Percentiles rank a stretch among this genome's conserved stretches.
Conservation (phyloP, 2,113 vertebrate genomes). For the Tympanuchus pallidicinctus region DNA sequence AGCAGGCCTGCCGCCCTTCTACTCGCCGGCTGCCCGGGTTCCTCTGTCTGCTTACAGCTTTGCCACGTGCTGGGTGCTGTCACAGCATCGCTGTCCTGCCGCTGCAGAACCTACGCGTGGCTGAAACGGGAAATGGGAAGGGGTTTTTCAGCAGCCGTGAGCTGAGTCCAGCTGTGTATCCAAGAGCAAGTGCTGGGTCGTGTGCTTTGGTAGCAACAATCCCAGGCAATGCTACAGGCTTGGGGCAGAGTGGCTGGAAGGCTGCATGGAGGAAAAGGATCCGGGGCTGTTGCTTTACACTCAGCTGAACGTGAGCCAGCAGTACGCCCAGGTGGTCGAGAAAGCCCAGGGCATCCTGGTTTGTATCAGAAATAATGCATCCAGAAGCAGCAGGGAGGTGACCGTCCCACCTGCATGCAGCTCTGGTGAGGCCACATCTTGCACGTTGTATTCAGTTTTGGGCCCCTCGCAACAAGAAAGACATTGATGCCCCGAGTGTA, state of each 20-base stretch:
- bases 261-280: not conserved
- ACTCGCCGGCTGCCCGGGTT: not conserved
- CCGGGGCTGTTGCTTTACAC: not conserved
- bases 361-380: not conserved
- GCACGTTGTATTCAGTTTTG: too few species aligned
- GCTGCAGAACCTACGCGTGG: not conserved
- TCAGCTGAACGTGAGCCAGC: not conserved
- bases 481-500: too few species aligned
- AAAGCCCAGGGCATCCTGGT: not conserved
- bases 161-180: too few species aligned
- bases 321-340: not conserved
- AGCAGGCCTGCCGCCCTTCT: too few species aligned
- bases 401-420: too few species aligned
- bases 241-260: too few species aligned
- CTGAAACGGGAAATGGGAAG: not conserved
- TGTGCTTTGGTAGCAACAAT: too few species aligned
- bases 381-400: too few species aligned
- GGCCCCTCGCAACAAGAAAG: too few species aligned
- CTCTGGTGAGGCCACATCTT: too few species aligned
- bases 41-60: not conserved
- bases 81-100: not conserved
- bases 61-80: not conserved
- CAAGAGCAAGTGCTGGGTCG: too few species aligned
- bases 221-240: too few species aligned
- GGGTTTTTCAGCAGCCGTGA: not conserved